Evolutionary conservation across 2,888 invertebrate species (phyloP), one percentile per base, ranked within the genome.

Genomic region (Pristionchus japonicus): DNA sequence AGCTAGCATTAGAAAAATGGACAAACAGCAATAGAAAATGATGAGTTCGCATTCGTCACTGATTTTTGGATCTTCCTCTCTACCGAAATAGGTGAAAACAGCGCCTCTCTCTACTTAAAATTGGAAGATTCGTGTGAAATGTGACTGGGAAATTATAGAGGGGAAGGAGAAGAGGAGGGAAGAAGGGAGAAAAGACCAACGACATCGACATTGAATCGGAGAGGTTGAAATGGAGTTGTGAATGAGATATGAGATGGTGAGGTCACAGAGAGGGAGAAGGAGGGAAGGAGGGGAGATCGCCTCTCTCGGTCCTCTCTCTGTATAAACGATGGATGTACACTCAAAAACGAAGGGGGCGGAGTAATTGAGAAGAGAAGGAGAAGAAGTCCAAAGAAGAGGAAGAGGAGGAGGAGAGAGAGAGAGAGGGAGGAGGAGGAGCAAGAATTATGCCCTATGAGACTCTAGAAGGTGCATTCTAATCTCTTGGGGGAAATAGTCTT

Each of bases 241-340:
- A 83, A 83, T 83, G 52, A 17, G 82, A 52, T 52, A 83, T 83
- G 82, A 83, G 77, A 40, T 77, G n/a, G 47, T 77, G 77, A 77
- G 77, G 77, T 77, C 77, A 74, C 9, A 43, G 77, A 40, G 43
- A 77, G 47, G 43, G 11, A 77, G 27, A 77, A 43, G 27, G 43
- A 74, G 74, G 43, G 40, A 43, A 27, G 23, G 40, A 74, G n/a
- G n/a, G 77, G 27, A 43, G 34, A 77, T 40, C 31, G 13, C 64
- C 64, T 17, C 34, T 34, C n/a, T 11, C 11, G 1, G 6, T 80
- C 77, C 3, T 40, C 67, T n/a, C n/a, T 67, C 67, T 40, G 40
- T 77, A 43, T 80, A 80, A 80, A 80, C 80, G 37, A 70, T 70
- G 37, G 34, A 70, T 77, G 77, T 15, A 34, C 31, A 67, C 31